phyloP scores from a whole-genome alignment of 2,797 vertebrate genomes.

The Coregonus ussuriensis region DNA sequence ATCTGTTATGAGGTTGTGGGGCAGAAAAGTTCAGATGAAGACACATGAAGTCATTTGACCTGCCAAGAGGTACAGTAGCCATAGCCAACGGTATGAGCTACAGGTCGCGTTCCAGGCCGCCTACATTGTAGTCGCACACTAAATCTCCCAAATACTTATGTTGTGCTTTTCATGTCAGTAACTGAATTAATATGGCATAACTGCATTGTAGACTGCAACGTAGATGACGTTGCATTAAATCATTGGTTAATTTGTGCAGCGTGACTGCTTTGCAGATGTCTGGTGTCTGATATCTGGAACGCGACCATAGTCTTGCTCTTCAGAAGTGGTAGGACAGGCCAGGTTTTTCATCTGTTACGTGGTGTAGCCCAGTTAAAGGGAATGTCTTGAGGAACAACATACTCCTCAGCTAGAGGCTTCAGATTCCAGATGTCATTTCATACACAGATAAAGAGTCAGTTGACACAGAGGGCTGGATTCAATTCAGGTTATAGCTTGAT shows the following conservation, averaged over 20 bases:
- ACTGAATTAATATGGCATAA: not conserved
- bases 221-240: too few relatives aligned
- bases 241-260: too few relatives aligned
- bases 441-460: too few relatives aligned
- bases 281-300: too few relatives aligned
- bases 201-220: too few relatives aligned
- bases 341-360: not conserved
- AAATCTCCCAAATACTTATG: not conserved
- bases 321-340: not conserved
- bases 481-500: too few relatives aligned
- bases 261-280: too few relatives aligned
- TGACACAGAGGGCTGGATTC: too few relatives aligned
- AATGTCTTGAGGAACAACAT: not conserved
- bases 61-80: not conserved
- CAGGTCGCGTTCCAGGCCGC: too few relatives aligned
- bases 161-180: not conserved
- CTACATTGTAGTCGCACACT: not conserved
- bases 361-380: not conserved
- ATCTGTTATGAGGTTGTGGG: not conserved
- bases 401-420: too few relatives aligned
- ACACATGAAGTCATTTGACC: not conserved
- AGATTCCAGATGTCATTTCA: too few relatives aligned
- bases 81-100: not conserved
- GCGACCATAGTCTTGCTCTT: not conserved
- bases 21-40: conserved; percentile 11